Base-by-base conservation (phyloP, 1,140 invertebrate genomes). In the Drosophila repletoides region DNA sequence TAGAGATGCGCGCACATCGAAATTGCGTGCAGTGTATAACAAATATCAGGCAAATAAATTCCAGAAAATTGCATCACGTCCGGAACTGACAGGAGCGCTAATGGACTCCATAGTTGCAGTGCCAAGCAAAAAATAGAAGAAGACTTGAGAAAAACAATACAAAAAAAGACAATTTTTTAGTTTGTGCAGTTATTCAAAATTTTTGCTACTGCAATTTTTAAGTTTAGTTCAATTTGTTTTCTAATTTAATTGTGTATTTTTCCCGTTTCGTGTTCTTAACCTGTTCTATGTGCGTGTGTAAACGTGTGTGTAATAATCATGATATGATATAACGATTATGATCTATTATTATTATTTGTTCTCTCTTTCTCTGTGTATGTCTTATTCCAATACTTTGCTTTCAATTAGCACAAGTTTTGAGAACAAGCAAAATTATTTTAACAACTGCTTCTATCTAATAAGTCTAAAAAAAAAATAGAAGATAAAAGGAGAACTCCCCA, bases 11-110 rank as follows among this genome's bases (percentile, higher is more conserved):
- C 91, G 93, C 1, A 92, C 91, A 14, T 92, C 92, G 19, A 94
- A 93, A 67, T 92, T 92, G 61, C 92, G 93, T 63, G 92, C 93
- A 2, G 92, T 94, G 1, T 92, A 92, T 41, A 93, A 92, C 59
- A 94, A 94, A 87, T 94, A 94, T 45, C 77, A 90, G 17, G 91
- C 91, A 29, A 58, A 89, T 0, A 93, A 93, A 40, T 90, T 93
- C 71, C 93, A 93, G 70, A 93, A 92, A 80, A 92, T 94, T 6
- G 92, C 93, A 12, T 72, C 90, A 29, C 90, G 93, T 10, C 90
- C 92, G 0, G 93, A 94, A 71, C 76, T 94, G 6, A 92, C 91
- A 70, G 88, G 91, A 15, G 24, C 71, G 5, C 69, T 88, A n/a
- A 73, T 90, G 40, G 86, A 89, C 43, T 89, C 88, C 0, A 89